Base-by-base conservation (phyloP, 2,888 invertebrate species). In the Orgyia antiqua region DNA sequence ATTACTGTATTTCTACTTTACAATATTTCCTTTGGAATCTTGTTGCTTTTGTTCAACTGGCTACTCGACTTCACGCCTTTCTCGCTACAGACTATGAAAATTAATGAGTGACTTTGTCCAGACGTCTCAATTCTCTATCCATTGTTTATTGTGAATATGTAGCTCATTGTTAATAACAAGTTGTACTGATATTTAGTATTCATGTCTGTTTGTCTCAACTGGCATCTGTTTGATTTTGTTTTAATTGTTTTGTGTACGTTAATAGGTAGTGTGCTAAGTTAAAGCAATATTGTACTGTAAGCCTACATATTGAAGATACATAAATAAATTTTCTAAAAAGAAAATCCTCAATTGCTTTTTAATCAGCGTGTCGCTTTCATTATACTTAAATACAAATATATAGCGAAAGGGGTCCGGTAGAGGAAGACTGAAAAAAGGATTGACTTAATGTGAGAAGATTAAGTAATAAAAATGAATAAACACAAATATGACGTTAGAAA, bases 71-170 rank as follows among this genome's bases (percentile, higher is more conserved):
- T 69, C 68, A 62, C 60, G 54, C 57, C 45, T 42, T 45, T 39
- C 37, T 47, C 49, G 65, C 58, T 55, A 57, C 66, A 64, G 68
- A 65, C 71, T 75, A 70, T 72, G 77, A 74, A 77, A 78, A 80
- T 79, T 79, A 80, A 80, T 76, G 77, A 52, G 48, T 42, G 53
- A 78, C 72, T 53, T 69, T 66, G 68, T 74, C 68, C 66, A 56
- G 42, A 70, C 65, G 56, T 68, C 73, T 77, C 67, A 71, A 72
- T 75, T 52, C 61, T 50, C 39, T 29, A 35, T 42, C 39, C 48
- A 49, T 61, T 63, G 60, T 65, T 58, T 58, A 53, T 65, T 60
- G 54, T 68, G 57, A 53, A 62, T 59, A 58, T 52, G 45, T 33
- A 40, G 40, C 17, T 30, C 36, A 46, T 59, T 68, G 62, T 62